Percentiles rank a stretch among this genome's conserved stretches.
phyloP scores from a whole-genome alignment of 2,797 vertebrate genomes.

The Valencia hispanica region DNA sequence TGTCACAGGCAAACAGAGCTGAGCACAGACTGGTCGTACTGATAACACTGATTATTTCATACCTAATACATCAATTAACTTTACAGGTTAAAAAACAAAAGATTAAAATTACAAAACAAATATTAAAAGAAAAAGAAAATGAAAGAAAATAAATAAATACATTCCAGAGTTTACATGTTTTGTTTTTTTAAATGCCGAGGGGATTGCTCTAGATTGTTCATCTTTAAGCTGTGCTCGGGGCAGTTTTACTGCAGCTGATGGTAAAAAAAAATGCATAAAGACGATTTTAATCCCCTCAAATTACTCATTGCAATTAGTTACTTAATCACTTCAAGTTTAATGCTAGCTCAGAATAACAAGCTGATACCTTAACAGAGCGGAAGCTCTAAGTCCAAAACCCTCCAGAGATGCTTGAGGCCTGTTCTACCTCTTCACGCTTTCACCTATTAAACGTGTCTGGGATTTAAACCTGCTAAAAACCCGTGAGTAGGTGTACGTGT shows the following conservation, averaged over 20 bases:
- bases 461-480: conserved; percentile 2
- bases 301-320: too few relatives aligned
- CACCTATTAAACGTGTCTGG: neutral
- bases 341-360: neutral
- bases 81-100: neutral
- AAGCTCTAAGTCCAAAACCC: conserved; percentile 1
- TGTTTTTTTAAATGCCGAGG: too few relatives aligned
- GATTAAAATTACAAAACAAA: neutral
- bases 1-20: neutral
- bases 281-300: too few relatives aligned
- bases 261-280: too few relatives aligned
- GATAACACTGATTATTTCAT: too few relatives aligned
- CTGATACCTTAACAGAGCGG: conserved; percentile 33
- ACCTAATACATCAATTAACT: neutral
- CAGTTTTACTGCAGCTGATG: too few relatives aligned
- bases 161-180: too few relatives aligned
- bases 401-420: neutral
- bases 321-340: too few relatives aligned
- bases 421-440: neutral
- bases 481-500: neutral
- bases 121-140: neutral
- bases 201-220: too few relatives aligned
- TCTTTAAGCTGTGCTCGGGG: too few relatives aligned
- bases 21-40: neutral
- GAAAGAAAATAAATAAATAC: too few relatives aligned